Conservation (phyloP, 2,888 invertebrate genomes). For the Empis livida region DNA sequence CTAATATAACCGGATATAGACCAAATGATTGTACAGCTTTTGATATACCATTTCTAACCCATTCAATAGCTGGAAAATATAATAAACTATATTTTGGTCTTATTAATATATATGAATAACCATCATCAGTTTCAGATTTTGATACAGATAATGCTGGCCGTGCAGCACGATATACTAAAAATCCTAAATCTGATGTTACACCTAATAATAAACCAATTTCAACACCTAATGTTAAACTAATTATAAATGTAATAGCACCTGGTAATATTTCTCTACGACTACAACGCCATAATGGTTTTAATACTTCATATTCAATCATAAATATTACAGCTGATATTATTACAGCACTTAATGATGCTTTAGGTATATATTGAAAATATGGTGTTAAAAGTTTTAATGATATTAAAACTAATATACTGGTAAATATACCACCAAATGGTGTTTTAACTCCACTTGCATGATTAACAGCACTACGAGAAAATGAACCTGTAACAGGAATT, state of each 20-base stretch:
- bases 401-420: conserved; percentile 66
- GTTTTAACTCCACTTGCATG: conserved; percentile 90
- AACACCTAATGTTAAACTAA: conserved; percentile 70
- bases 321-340: conserved; percentile 91
- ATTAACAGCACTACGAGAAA: conserved; percentile 84
- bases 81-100: conserved; percentile 64
- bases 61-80: conserved; percentile 74
- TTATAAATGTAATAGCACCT: conserved; percentile 72
- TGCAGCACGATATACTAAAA: conserved; percentile 68
- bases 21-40: conserved; percentile 58
- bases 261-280: conserved; percentile 64
- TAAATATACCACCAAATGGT: conserved; percentile 73
- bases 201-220: conserved; percentile 78
- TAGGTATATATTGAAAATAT: conserved; percentile 80
- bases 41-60: conserved; percentile 65
- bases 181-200: conserved; percentile 63
- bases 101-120: conserved; percentile 59
- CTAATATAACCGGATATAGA: conserved; percentile 62
- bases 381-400: conserved; percentile 79
- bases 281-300: conserved; percentile 75
- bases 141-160: conserved; percentile 63
- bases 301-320: conserved; percentile 84
- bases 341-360: conserved; percentile 79
- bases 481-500: conserved; percentile 84
- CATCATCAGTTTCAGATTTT: conserved; percentile 54